These are phyloP conservation scores for Erpobdella octoculata DNA, from an alignment of 2,888 invertebrate species.

Conservation along the genomic window DNA sequence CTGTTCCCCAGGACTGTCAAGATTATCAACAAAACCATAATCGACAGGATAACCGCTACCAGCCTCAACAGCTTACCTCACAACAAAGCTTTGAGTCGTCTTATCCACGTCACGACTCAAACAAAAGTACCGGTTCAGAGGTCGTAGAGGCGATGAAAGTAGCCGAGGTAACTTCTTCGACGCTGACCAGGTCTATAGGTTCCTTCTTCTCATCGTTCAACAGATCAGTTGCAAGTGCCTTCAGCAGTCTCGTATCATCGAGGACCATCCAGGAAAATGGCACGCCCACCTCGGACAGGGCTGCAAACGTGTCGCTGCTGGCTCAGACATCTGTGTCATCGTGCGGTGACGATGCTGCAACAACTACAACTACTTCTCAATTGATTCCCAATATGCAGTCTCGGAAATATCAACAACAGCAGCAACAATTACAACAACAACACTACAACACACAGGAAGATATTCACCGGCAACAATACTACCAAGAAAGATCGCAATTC, in stretches of 20 bases:
- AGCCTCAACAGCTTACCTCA: neutral
- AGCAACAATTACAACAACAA: neutral
- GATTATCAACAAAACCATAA: conserved; percentile 3
- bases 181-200: conserved; percentile 33
- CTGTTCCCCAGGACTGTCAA: neutral
- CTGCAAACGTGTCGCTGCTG: neutral
- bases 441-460: too few relatives aligned
- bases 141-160: conserved; percentile 33
- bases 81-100: neutral
- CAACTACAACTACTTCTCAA: conserved; percentile 2
- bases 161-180: conserved; percentile 26
- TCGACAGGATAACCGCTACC: neutral
- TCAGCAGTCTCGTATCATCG: conserved; percentile 35
- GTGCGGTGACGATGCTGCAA: neutral
- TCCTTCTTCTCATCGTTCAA: conserved; percentile 36
- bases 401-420: neutral
- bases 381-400: neutral
- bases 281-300: neutral
- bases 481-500: too few relatives aligned
- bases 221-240: conserved; percentile 38
- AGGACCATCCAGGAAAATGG: conserved; percentile 6
- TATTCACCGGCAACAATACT: too few relatives aligned
- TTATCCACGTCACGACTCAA: neutral
- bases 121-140: neutral
- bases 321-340: neutral